Evolutionary conservation across 2,113 vertebrate species (phyloP), one percentile per base, ranked within the genome.

Genomic region (Scatophagus argus): DNA sequence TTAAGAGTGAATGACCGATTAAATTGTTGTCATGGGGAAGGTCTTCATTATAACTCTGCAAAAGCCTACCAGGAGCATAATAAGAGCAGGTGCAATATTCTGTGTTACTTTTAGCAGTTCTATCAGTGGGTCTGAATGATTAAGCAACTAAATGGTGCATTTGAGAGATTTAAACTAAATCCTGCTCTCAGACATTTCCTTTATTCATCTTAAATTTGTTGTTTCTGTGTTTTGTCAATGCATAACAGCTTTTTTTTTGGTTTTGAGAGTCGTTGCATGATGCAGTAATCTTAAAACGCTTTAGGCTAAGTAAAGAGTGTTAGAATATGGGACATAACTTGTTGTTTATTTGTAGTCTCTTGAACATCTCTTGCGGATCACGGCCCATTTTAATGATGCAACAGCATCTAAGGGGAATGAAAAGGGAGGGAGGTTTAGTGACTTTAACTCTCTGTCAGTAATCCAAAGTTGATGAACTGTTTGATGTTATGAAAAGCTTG

Each of bases 321-420:
- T 38, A 25, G 31, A 74, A 69, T 10, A 62, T 60, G 58, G 71
- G 79, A 79, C 81, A 68, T 73, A 73, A 81, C 56, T 41, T 55
- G n/a, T n/a, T 75, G 34, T 44, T 46, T 64, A 12, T 77, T 39
- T 77, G 49, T 34, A 52, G 34, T 47, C 4, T 44, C 54, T 44
- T 75, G 23, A 78, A 64, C 29, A 11, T 38, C 68, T 43, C 44
- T 3, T 55, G 54, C 67, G 78, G 83, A 80, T 85, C 74, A 83
- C 6, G 55, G 14, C 17, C 9, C 52, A 6, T 76, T 78, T 58
- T 72, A 66, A 43, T 87, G 66, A 89, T 47, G 89, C 75, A 87
- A 65, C 43, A 36, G 7, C 1, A 47, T 87, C 60, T 52, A 49
- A 70, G 34, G 70, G 77, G 46, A 58, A 67, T 74, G 58, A 74